phyloP scores from a whole-genome alignment of 2,888 invertebrate species.

The Girardia tigrina region DNA sequence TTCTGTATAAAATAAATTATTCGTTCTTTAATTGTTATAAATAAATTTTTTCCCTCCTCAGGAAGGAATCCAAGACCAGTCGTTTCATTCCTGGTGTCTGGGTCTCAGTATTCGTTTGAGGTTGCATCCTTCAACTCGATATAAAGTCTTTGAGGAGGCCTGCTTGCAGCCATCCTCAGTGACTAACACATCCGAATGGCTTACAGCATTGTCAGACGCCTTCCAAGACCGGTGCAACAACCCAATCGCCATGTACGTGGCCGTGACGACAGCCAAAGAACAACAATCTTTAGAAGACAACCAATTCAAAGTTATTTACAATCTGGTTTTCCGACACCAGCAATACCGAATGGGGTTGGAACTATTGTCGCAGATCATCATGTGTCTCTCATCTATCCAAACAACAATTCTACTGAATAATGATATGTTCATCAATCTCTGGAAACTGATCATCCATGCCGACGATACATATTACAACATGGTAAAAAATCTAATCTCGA shows the following conservation, averaged over 20 bases:
- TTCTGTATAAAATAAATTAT: no score
- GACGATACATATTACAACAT: constrained; percentile 7
- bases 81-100: constrained; percentile 33
- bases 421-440: not conserved
- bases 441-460: not conserved
- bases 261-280: not conserved
- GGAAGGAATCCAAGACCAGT: constrained; percentile 25
- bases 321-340: not conserved
- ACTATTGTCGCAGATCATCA: not conserved
- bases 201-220: not conserved
- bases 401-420: not conserved
- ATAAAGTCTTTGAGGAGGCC: not conserved
- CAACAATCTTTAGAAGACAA: not conserved
- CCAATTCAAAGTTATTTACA: not conserved
- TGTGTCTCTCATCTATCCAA: not conserved
- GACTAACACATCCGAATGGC: not conserved
- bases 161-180: not conserved
- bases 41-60: no score
- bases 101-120: constrained; percentile 21
- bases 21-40: no score
- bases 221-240: not conserved
- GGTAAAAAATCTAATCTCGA: not conserved
- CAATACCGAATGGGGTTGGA: constrained; percentile 3
- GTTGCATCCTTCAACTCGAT: not conserved
- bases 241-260: constrained; percentile 12